These are phyloP conservation scores for Callaeas wilsoni DNA, from an alignment of 2,113 vertebrate genomes.

Conservation along the genomic window DNA sequence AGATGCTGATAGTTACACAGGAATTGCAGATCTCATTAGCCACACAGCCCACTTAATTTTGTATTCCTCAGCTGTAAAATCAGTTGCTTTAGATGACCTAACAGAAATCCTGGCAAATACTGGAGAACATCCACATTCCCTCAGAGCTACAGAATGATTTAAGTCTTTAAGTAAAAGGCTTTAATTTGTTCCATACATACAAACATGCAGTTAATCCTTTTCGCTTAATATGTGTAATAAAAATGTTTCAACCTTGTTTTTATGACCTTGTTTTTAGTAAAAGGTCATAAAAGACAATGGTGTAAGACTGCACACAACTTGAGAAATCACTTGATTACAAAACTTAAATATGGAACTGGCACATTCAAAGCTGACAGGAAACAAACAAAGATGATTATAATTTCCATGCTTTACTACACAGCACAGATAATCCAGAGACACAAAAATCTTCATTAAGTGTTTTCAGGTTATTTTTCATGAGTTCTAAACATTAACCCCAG, in stretches of 20 bases:
- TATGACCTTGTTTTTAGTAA: constrained; percentile 9
- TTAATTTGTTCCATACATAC: neutral
- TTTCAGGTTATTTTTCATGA: neutral
- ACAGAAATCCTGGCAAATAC: neutral
- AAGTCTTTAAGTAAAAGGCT: neutral
- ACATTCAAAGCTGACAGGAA: constrained; percentile 20
- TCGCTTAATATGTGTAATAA: neutral
- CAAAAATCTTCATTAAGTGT: neutral
- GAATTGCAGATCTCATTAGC: neutral
- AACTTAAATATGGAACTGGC: constrained; percentile 38
- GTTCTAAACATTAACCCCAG: neutral
- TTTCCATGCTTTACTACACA: neutral
- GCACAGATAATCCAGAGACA: neutral
- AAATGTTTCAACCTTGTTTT: neutral
- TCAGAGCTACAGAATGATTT: neutral
- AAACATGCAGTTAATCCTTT: neutral
- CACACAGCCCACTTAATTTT: neutral
- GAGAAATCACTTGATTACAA: constrained; percentile 50
- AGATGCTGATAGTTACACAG: neutral
- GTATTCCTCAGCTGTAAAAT: neutral
- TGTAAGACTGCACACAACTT: constrained; percentile 13
- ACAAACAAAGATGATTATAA: neutral
- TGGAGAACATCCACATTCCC: neutral
- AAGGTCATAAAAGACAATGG: constrained; percentile 4
- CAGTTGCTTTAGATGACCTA: neutral